phyloP scores from a whole-genome alignment of 2,797 vertebrate genomes.

The Cheirogaleus major region DNA sequence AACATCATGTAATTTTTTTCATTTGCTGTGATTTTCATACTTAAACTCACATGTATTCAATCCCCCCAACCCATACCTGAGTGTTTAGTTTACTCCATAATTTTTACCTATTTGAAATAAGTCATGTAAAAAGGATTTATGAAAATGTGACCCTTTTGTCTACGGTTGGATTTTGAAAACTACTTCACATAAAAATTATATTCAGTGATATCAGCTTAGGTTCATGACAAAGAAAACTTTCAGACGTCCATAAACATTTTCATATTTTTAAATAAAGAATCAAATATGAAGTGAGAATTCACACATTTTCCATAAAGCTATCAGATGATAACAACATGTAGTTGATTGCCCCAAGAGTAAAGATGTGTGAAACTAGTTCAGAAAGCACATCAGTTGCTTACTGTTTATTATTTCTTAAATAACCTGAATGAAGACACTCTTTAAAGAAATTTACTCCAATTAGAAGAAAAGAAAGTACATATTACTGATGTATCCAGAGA shows the following conservation, averaged over 20 bases:
- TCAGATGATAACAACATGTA: background rate
- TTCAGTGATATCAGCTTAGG: background rate
- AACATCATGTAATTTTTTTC: background rate
- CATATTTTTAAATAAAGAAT: constrained; percentile 9
- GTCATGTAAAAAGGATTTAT: background rate
- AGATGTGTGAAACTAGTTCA: background rate
- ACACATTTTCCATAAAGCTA: constrained; percentile 2
- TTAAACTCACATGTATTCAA: background rate
- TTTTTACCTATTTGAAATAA: background rate
- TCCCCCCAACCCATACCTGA: background rate
- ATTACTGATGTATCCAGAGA: background rate
- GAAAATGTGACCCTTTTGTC: background rate
- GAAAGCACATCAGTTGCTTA: background rate
- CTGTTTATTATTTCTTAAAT: background rate
- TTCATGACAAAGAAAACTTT: constrained; percentile 14
- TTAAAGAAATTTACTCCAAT: background rate
- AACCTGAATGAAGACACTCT: background rate
- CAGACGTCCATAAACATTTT: background rate
- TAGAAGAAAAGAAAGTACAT: background rate
- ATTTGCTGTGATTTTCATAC: background rate
- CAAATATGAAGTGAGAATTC: constrained; percentile 33
- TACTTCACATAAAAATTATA: background rate
- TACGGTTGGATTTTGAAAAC: background rate
- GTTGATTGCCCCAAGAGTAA: background rate
- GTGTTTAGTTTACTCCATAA: background rate